Evolutionary conservation across 37 sponge, comb jelly and placozoan genomes (phyloP), one percentile per base, ranked within the genome.

Genomic region (Agelas oroides): DNA sequence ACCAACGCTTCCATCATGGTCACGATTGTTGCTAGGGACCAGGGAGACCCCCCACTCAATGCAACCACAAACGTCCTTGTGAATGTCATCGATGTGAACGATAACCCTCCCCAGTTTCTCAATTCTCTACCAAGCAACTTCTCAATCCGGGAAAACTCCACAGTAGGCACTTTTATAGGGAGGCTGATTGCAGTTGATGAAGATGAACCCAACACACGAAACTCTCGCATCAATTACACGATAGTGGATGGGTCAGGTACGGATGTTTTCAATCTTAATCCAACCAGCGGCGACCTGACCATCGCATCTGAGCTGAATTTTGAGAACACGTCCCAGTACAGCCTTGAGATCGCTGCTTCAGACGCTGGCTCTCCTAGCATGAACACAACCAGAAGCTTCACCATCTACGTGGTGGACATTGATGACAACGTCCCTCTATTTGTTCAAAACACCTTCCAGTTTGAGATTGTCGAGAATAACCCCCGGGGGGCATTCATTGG

Each of bases 351-450:
- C 1, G 28, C 41, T 27, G 93, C 89, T 2, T 58, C 52, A 14
- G 94, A 94, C 73, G 71, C 67, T 0, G 94, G 94, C 1, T 17
- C 20, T 24, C 86, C 87, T 5, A 23, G 83, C 23, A 38, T 76
- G 14, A 86, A 25, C 34, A 15, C 74, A 41, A 59, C 77, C 11
- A 35, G 65, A 19, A 59, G 21, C 0, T 33, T 84, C 31, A 74
- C 58, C 76, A 82, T 94, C 70, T 46, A 18, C 1, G 34, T 87
- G 25, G 13, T 57, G 31, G 73, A 94, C 65, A 59, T 20, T 0
- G 81, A 88, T 66, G 90, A 90, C 35, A 73, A 85, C 60, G 65
- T 35, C 0, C 94, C 94, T 8, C 46, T 83, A 19, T 94, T 94
- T 59, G n/a, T 33, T 0, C 52, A 19, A 1, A 20, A 59, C 0